A percentile compares a stretch with the other conserved stretches of the same genome.
Conservation (phyloP, 2,888 invertebrate genomes). For the Himalopsyche japonica region DNA sequence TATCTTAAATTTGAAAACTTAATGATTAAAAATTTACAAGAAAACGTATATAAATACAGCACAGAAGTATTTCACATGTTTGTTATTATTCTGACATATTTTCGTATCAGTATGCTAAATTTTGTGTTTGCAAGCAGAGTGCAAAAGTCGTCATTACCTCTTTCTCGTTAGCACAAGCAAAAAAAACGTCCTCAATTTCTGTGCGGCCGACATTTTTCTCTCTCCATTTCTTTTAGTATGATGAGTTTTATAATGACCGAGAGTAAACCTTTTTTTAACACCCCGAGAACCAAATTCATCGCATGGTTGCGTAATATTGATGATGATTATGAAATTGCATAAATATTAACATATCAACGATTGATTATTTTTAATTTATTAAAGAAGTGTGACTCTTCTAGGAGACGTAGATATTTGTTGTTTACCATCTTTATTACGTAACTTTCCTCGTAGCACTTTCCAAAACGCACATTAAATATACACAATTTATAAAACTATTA, state of each 20-base stretch:
- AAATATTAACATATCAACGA: background rate
- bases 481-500: too few species aligned
- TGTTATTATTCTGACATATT: background rate
- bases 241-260: background rate
- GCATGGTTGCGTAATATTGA: background rate
- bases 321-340: background rate
- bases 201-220: background rate
- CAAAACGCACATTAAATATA: too few species aligned
- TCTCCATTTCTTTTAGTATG: background rate
- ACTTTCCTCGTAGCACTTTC: too few species aligned
- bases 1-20: too few species aligned
- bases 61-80: background rate
- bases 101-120: too few species aligned
- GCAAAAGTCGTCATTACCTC: background rate
- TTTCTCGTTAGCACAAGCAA: background rate
- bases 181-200: background rate
- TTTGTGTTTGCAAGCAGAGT: background rate
- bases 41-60: too few species aligned
- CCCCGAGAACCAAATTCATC: background rate
- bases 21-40: too few species aligned
- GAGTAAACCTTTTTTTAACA: background rate
- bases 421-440: too few species aligned
- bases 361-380: too few species aligned
- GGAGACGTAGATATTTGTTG: too few species aligned
- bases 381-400: too few species aligned